These are phyloP conservation scores for Heterotis niloticus DNA, from an alignment of 2,113 vertebrate genomes.

Conservation along the genomic window DNA sequence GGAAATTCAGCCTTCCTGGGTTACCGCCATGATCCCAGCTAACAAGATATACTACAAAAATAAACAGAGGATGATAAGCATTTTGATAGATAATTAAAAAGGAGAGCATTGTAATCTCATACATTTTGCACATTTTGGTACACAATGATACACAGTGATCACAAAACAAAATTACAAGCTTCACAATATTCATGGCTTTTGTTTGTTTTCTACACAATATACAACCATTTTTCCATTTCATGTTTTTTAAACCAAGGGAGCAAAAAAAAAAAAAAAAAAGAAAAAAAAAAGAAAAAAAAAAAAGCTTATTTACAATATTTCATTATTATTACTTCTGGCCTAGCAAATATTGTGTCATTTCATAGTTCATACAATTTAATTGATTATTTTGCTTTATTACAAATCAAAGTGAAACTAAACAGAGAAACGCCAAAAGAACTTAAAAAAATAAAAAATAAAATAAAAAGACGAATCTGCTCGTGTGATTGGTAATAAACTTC, in stretches of 20 bases:
- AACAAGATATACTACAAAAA: conserved; percentile 55
- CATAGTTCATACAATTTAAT: conserved; percentile 61
- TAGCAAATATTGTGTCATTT: conserved; percentile 72
- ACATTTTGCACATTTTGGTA: conserved; percentile 86
- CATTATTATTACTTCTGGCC: conserved; percentile 74
- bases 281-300: too few species aligned
- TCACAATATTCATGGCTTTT: conserved; percentile 95
- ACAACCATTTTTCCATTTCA: conserved; percentile 70
- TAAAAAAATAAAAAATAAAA: conserved; percentile 17
- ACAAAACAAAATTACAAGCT: conserved; percentile 94
- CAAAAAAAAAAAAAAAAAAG: too few species aligned
- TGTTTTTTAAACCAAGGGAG: conserved; percentile 78
- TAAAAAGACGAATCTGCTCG: conserved; percentile 31
- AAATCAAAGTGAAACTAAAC: conserved; percentile 50
- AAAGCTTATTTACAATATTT: conserved; percentile 89
- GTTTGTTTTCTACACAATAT: conserved; percentile 89
- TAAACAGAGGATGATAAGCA: conserved; percentile 50
- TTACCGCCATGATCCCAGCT: conserved; percentile 50
- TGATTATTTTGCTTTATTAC: conserved; percentile 58
- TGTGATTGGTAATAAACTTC: conserved; percentile 54
- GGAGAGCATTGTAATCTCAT: conserved; percentile 61
- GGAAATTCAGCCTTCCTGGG: conserved; percentile 48
- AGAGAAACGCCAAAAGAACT: conserved; percentile 43
- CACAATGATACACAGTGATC: conserved; percentile 87
- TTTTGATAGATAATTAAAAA: conserved; percentile 45